These are phyloP conservation scores for Brienomyrus longianalis DNA, from an alignment of 2,113 vertebrate species.

Conservation along the genomic window DNA sequence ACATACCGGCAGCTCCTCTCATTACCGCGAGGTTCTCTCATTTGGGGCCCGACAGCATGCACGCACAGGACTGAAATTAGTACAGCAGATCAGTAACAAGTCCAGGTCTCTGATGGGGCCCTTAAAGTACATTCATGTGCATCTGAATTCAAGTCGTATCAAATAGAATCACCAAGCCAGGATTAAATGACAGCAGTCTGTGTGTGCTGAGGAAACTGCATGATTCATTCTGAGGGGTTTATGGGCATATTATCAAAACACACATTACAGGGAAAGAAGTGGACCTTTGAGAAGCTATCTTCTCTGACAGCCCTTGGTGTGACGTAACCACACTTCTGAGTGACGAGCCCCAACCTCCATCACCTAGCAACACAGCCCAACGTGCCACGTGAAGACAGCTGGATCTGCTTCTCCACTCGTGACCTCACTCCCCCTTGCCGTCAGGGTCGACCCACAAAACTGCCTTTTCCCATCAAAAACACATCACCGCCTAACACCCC, in stretches of 20 bases:
- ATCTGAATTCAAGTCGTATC: background rate
- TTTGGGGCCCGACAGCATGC: background rate
- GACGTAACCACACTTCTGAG: background rate
- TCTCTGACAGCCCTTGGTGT: background rate
- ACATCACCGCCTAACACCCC: conserved; percentile 39
- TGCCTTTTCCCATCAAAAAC: conserved; percentile 26
- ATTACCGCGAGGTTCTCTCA: background rate
- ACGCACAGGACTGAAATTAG: background rate
- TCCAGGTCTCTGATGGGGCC: background rate
- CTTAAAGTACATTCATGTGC: background rate
- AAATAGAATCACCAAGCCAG: background rate
- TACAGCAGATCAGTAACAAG: background rate
- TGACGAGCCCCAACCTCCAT: background rate
- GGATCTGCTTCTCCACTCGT: background rate
- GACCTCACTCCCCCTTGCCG: background rate
- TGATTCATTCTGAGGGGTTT: background rate
- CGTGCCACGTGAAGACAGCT: background rate
- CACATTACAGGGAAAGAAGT: background rate
- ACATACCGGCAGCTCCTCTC: background rate
- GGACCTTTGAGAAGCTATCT: background rate
- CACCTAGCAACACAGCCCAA: background rate
- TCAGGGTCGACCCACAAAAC: conserved; percentile 47
- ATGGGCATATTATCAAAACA: background rate
- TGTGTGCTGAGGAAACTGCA: background rate
- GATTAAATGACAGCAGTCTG: background rate